Evolutionary conservation across 2,113 vertebrate genomes (phyloP), one percentile per base, ranked within the genome.

Genomic region (Rhadina sibilatrix): DNA sequence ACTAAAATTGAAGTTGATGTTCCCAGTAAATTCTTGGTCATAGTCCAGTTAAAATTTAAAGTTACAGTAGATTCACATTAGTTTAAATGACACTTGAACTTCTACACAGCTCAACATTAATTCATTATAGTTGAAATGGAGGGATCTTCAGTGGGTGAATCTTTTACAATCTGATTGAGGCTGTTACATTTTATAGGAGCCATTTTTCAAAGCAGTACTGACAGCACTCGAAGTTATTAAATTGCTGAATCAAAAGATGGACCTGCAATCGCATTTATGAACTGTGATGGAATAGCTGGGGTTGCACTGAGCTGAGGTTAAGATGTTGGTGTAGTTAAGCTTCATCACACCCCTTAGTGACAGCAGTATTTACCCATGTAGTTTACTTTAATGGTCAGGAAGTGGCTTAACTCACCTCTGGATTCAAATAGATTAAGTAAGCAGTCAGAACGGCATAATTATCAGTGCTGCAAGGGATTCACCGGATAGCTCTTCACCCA

Each of bases 211-310:
- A 98, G 99, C 98, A 95, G 98, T 98, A 98, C 98, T 99, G 99
- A 99, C 99, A 99, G 99, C 99, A 99, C 98, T 99, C 96, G 98
- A 98, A 98, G 99, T 99, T 99, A 99, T 99, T 99, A 99, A 99
- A 99, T 98, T 99, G 98, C 97, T 97, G 98, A 98, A 98, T 99
- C 99, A 98, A 98, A 98, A 98, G 97, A 97, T 94, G 97, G 97
- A 98, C 98, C 97, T 97, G 96, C 96, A 96, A 92, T 97, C 87
- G 91, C 97, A 94, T 98, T 98, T 98, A 98, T 98, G 98, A 98
- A 97, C 98, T 98, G 97, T 97, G 98, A 97, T 97, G 96, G 97
- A 97, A 97, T 95, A 83, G 96, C 97, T 63, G 75, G 98, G 96
- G 96, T 93, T 90, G 80, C 75, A 35, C 93, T 49, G 92, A 90